Base-by-base conservation (phyloP, 1,140 invertebrate genomes). In the Eupristina koningsbergeri region DNA sequence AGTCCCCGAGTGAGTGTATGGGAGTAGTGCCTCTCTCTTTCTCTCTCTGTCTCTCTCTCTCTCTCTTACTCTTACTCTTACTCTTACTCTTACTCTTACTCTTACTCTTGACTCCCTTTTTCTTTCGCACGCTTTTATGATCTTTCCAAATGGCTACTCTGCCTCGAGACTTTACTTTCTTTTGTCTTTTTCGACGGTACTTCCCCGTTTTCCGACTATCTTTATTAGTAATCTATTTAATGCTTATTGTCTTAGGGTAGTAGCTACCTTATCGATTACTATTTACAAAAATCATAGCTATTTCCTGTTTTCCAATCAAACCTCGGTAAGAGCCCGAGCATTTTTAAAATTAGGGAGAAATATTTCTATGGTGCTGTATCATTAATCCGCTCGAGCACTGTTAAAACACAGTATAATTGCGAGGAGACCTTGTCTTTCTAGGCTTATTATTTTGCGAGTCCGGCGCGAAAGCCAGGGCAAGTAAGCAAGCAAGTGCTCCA, bases 61-160 rank as follows among this genome's bases (percentile, higher is more conserved):
- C 71, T 9, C 34, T 34, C 41, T 8, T n/a, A 50, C 41, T 86
- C 88, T 91, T 92, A 81, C 67, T 67, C 69, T 73, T 53, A 31
- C 71, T 45, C 29, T 26, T 31, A n/a, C n/a, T n/a, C n/a, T n/a
- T n/a, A n/a, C n/a, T 47, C 76, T 53, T 45, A 81, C 67, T 67
- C 69, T 73, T 53, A 31, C 71, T 45, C 29, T 26, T 31, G 36
- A 3, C 71, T 74, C 45, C 7, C 71, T 11, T 41, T 22, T 22
- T 45, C 71, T 9, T 50, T 34, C 41, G n/a, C 41, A 50, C 41
- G 87, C 88, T 91, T 92, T 92, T 92, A 92, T 87, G 91, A 90
- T 92, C 91, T 92, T 90, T 90, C 29, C 61, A 89, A 92, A 91
- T 91, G 89, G 88, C 89, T 87, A 76, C 29, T 64, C 29, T 75